Evolutionary conservation across 2,888 invertebrate species (phyloP).

Genomic region (Elgonia sp.): DNA sequence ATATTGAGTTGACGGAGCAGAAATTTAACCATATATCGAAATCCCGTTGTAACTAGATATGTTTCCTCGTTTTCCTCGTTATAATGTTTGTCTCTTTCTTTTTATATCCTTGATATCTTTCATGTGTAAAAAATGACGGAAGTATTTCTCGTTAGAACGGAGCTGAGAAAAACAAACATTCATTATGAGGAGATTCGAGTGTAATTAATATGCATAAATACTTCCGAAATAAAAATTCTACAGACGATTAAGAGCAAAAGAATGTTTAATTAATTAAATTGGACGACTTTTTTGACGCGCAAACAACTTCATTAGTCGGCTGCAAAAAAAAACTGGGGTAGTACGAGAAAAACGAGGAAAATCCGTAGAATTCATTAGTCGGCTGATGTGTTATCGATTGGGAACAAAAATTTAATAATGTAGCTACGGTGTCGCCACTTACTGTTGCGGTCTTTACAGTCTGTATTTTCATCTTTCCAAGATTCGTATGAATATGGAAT

Average conservation of each 20-base stretch:
- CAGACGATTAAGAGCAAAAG: conserved; percentile 42
- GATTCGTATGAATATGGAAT: conserved; percentile 96
- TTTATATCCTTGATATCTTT: too few species aligned
- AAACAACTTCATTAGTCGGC: conserved; percentile 46
- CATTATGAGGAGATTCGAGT: too few species aligned
- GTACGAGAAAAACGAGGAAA: background rate
- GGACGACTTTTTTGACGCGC: conserved; percentile 37
- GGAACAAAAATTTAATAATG: conserved; percentile 25
- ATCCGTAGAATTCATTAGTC: conserved; percentile 34
- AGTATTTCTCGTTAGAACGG: too few species aligned
- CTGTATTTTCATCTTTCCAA: conserved; percentile 96
- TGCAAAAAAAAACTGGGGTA: background rate
- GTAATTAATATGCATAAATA: conserved; percentile 40
- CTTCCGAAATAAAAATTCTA: conserved; percentile 18
- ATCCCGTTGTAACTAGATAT: too few species aligned
- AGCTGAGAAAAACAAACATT: too few species aligned
- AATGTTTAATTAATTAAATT: conserved; percentile 59
- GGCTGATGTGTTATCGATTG: conserved; percentile 23
- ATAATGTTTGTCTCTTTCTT: too few species aligned
- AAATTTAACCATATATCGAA: background rate
- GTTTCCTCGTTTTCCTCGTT: too few species aligned
- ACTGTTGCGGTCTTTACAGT: conserved; percentile 86
- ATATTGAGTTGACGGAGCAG: background rate
- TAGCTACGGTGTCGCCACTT: conserved; percentile 61
- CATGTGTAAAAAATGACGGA: too few species aligned